A percentile compares a stretch with the other conserved stretches of the same genome.
Evolutionary conservation across 2,888 invertebrate species (phyloP).

Genomic region (Watsonalla cultraria): DNA sequence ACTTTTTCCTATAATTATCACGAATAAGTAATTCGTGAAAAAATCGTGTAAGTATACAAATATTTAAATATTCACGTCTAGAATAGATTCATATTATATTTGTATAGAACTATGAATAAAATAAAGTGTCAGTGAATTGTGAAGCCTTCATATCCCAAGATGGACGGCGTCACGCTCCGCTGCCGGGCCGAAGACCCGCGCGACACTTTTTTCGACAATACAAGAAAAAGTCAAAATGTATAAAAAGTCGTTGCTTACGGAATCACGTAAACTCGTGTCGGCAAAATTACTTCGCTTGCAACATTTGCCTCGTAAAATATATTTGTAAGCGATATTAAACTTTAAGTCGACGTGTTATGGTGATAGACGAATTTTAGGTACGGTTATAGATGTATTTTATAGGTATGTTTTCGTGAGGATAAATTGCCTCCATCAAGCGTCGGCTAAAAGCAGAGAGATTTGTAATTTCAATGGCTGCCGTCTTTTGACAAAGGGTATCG

Average conservation of each 20-base stretch:
- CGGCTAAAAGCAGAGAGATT: constrained; percentile 51
- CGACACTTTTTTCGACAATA: constrained; percentile 52
- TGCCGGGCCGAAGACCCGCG: constrained; percentile 43
- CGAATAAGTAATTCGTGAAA: too few relatives aligned
- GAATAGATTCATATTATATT: too few relatives aligned
- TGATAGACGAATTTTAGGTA: background rate
- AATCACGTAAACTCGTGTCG: constrained; percentile 68
- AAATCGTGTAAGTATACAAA: too few relatives aligned
- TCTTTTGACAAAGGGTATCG: constrained; percentile 41
- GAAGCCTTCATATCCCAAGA: constrained; percentile 11
- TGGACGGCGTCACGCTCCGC: constrained; percentile 41
- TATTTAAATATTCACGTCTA: too few relatives aligned
- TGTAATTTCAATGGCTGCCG: constrained; percentile 39
- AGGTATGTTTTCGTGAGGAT: constrained; percentile 29
- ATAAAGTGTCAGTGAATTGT: background rate
- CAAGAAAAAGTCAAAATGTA: constrained; percentile 48
- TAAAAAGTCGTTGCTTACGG: constrained; percentile 49
- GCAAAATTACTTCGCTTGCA: constrained; percentile 45
- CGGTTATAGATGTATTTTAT: constrained; percentile 8
- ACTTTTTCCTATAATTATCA: too few relatives aligned
- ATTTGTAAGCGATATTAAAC: constrained; percentile 16
- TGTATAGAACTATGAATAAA: background rate
- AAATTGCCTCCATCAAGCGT: constrained; percentile 53
- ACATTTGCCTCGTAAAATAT: constrained; percentile 6
- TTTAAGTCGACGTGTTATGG: constrained; percentile 19